Base-by-base conservation (phyloP, 37 sponge, comb jelly and placozoan genomes). In the Theonella swinhoei region DNA sequence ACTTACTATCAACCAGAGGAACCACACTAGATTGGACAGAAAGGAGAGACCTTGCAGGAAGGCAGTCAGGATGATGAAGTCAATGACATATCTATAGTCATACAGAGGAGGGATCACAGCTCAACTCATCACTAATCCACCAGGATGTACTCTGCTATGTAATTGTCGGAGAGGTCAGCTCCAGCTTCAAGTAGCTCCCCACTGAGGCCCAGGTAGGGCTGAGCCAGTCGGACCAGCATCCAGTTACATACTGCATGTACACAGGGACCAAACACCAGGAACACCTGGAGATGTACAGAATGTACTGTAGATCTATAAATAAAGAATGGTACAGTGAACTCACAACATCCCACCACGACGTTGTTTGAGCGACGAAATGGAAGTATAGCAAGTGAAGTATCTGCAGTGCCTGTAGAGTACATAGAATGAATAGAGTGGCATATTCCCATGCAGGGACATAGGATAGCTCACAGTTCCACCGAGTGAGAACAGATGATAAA, bases 41-140 rank as follows among this genome's bases (percentile, higher is more conserved):
- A 75, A 58, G 25, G 93, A 88, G 30, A 82, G 42, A 3, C 40
- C 70, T 40, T 93, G 93, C 14, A 88, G 5, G 26, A 58, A 76
- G 39, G 81, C 20, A 4, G 89, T 88, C 37, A 93, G 76, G 32
- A 93, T 85, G n/a, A 88, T 77, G 1, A 77, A 47, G 77, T 93
- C 93, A 29, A 88, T 93, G 32, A 67, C 73, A 58, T 88, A 93
- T 69, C 93, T 93, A 38, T n/a, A n/a, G n/a, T n/a, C n/a, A n/a
- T n/a, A n/a, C n/a, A n/a, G n/a, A n/a, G n/a, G n/a, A n/a, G n/a
- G n/a, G n/a, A n/a, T n/a, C n/a, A 73, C 5, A 17, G 4, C 25
- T 23, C 40, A 73, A 24, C 25, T 24, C 23, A 36, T 4, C 35
- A 71, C 39, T 7, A 71, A 28, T 36, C 5, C 9, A 5, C 5